These are phyloP conservation scores for Astyanax mexicanus DNA, from an alignment of 2,797 vertebrate species.

Conservation along the genomic window DNA sequence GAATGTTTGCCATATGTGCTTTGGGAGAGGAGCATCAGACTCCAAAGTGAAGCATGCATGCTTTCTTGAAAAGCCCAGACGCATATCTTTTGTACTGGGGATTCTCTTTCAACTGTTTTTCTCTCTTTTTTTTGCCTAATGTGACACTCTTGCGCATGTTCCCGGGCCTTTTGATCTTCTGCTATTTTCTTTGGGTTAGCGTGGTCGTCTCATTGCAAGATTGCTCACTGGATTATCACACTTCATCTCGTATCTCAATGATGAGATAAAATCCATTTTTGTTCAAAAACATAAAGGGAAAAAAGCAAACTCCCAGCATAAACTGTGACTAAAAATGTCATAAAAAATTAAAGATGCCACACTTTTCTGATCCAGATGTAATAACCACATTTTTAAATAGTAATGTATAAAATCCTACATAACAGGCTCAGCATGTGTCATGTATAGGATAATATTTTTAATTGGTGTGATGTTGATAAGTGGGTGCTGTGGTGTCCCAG, in stretches of 20 bases:
- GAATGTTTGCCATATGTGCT: slow-evolving; percentile 54
- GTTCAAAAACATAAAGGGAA: background rate
- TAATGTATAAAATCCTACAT: no score
- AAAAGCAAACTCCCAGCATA: background rate
- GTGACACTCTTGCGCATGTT: slow-evolving; percentile 41
- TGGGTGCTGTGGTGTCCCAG: no score
- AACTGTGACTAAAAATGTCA: slow-evolving; percentile 15
- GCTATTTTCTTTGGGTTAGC: slow-evolving; percentile 30
- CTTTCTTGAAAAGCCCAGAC: slow-evolving; percentile 46
- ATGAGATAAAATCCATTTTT: slow-evolving; percentile 12
- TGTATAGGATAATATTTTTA: no score
- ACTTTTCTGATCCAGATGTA: background rate
- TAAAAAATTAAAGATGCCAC: slow-evolving; percentile 2
- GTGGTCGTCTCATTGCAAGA: slow-evolving; percentile 16
- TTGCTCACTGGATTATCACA: slow-evolving; percentile 42
- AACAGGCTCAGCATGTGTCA: no score
- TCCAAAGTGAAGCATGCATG: slow-evolving; percentile 41
- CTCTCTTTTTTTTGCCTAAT: slow-evolving; percentile 36
- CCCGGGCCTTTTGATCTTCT: slow-evolving; percentile 38
- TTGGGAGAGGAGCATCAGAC: slow-evolving; percentile 42
- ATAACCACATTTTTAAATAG: background rate
- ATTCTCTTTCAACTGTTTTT: slow-evolving; percentile 41
- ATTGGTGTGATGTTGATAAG: no score
- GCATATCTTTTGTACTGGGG: slow-evolving; percentile 41
- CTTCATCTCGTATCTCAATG: slow-evolving; percentile 17